A percentile compares a stretch with the other conserved stretches of the same genome.
phyloP scores from a whole-genome alignment of 2,797 vertebrate genomes.

The Sebastes hopkinsi region DNA sequence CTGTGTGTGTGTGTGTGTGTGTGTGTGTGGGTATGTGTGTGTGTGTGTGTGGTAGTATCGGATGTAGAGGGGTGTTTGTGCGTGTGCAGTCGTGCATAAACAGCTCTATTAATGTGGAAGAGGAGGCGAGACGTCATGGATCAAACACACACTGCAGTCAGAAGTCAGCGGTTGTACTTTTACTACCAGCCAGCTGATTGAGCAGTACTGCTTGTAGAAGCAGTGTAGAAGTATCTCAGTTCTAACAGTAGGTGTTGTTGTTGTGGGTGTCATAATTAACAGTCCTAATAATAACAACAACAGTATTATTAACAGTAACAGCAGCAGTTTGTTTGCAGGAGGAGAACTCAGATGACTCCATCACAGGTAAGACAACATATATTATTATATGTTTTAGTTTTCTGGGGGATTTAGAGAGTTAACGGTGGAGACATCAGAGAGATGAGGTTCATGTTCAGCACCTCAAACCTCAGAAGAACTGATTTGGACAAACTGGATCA shows the following conservation, averaged over 20 bases:
- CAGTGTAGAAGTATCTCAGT: neutral
- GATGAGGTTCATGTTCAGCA: neutral
- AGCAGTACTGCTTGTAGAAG: no score
- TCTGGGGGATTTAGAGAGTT: no score
- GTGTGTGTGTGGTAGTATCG: constrained; percentile 35
- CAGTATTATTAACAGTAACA: neutral
- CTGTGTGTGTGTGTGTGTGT: neutral
- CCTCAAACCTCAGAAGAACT: neutral
- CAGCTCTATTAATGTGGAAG: constrained; percentile 28
- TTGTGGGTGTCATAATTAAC: neutral
- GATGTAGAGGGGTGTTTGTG: constrained; percentile 50
- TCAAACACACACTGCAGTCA: constrained; percentile 36
- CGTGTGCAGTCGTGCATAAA: constrained; percentile 59
- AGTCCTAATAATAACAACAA: neutral
- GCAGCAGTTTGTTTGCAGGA: neutral
- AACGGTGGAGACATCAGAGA: neutral
- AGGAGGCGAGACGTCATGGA: constrained; percentile 56
- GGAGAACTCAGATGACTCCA: neutral
- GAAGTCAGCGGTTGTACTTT: constrained; percentile 6
- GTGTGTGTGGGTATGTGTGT: constrained; percentile 8
- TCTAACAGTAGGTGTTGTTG: neutral
- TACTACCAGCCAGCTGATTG: neutral
- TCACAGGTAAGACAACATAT: constrained; percentile 32
- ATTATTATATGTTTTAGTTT: neutral
- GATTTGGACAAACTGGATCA: neutral